Evolutionary conservation across 2,888 invertebrate genomes (phyloP), one percentile per base, ranked within the genome.

Genomic region (Nineta flava): DNA sequence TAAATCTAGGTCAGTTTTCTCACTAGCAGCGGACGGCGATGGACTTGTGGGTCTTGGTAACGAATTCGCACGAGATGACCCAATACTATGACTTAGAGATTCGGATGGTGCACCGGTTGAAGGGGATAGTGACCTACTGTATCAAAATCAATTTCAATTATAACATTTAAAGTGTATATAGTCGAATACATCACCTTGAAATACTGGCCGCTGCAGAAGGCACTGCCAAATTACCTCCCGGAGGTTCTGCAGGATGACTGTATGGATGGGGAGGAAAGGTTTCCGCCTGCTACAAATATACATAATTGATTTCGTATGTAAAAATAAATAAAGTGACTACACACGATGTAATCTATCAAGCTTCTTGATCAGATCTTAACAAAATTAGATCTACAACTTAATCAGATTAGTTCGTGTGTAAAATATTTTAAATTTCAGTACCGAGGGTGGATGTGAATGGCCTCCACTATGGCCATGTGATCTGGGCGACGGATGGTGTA

Each of bases 1-100:
- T 40, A 86, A 73, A 62, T 88, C 88, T 56, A 76, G 75, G 61
- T 87, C 87, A 54, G 85, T 85, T 65, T 91, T 90, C 63, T 94
- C 93, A 57, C 91, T 91, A 58, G 85, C 84, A 59, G 91, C 80
- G 53, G 93, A 92, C 41, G 92, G 92, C 57, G 92, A 92, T 2
- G 94, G 94, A 59, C 92, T 93, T 21, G 87, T 79, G 45, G 87
- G 87, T 58, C 87, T 72, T 57, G 83, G 83, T 59, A 83, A 72
- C 58, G 82, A 77, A 65, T 79, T 79, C 51, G 78, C 74, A 57
- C 77, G 65, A 50, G 75, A 74, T 49, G 75, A 74, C 53, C 75
- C 74, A 55, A 75, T 69, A 62, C 76, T 75, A 61, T 76, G 74
- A 62, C 71, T 75, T 53, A 75, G 65, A 47, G 76, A 75, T 63